These are phyloP conservation scores for Drosophila ogumai DNA, from an alignment of 1,140 invertebrate species.

Conservation along the genomic window DNA sequence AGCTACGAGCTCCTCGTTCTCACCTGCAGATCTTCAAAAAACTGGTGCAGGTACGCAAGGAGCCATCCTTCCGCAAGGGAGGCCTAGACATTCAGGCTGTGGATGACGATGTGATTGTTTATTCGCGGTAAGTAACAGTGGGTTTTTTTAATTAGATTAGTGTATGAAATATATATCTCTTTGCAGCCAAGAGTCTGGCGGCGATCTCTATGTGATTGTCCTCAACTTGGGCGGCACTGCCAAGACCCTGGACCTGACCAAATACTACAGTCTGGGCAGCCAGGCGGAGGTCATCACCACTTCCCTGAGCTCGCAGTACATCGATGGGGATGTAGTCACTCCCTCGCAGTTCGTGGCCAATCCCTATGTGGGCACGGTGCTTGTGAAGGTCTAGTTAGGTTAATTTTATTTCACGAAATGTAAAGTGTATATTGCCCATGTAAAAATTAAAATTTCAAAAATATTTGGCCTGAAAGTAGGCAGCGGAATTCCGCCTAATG, in stretches of 20 bases:
- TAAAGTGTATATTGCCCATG: background rate
- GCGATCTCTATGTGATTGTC: constrained; percentile 73
- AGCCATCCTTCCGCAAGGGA: constrained; percentile 69
- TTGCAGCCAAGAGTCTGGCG: constrained; percentile 57
- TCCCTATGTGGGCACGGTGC: constrained; percentile 70
- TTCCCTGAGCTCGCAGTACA: constrained; percentile 68
- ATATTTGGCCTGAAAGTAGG: constrained; percentile 3
- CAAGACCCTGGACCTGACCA: constrained; percentile 61
- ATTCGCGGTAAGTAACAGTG: constrained; percentile 54
- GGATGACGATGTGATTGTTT: constrained; percentile 69
- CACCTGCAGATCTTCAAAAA: constrained; percentile 83
- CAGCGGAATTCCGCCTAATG: constrained; percentile 1
- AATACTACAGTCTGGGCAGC: constrained; percentile 56
- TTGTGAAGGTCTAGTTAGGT: constrained; percentile 59
- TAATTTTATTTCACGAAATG: constrained; percentile 7
- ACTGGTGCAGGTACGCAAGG: constrained; percentile 69
- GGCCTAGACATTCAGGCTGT: constrained; percentile 63
- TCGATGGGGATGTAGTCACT: constrained; percentile 66
- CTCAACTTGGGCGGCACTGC: constrained; percentile 62
- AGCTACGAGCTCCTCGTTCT: constrained; percentile 77
- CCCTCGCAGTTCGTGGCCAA: constrained; percentile 60
- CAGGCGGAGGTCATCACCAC: constrained; percentile 76
- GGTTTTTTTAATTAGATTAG: fast-evolving
- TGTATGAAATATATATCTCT: background rate
- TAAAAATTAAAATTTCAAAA: background rate